These are phyloP conservation scores for Bolinopsis microptera DNA, from an alignment of 37 sponge, comb jelly and placozoan species.

Conservation along the genomic window DNA sequence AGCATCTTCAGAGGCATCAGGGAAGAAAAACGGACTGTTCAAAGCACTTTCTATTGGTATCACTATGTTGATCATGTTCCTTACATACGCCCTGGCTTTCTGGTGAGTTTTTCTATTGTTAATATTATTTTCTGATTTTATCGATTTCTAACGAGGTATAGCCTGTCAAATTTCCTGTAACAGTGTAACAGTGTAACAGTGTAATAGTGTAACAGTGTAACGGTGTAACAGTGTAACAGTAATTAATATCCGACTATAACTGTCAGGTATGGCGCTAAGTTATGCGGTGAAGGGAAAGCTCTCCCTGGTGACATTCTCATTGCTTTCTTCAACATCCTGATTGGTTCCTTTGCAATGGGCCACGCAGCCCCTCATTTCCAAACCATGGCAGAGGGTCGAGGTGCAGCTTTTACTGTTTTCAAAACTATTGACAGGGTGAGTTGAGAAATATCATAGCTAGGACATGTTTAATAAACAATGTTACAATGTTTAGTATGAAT, in stretches of 20 bases:
- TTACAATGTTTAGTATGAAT: too few species aligned
- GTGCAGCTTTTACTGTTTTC: slow-evolving; percentile 77
- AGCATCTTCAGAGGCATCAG: slow-evolving; percentile 69
- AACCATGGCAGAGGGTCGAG: slow-evolving; percentile 75
- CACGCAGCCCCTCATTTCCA: slow-evolving; percentile 80
- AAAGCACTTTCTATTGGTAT: slow-evolving; percentile 49
- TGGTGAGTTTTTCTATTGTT: slow-evolving; percentile 69
- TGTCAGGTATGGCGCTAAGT: slow-evolving; percentile 69
- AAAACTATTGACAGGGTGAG: slow-evolving; percentile 78
- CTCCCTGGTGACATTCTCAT: background rate
- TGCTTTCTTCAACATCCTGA: slow-evolving; percentile 74
- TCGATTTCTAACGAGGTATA: too few species aligned
- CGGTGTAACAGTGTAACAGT: too few species aligned
- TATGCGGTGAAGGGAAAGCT: background rate
- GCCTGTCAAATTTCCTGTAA: too few species aligned
- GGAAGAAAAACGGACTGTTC: slow-evolving; percentile 69
- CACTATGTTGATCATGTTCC: slow-evolving; percentile 70
- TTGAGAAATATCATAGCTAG: background rate
- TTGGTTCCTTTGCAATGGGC: slow-evolving; percentile 80
- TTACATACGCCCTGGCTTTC: slow-evolving; percentile 78
- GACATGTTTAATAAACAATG: background rate
- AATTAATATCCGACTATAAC: too few species aligned
- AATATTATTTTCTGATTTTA: background rate
- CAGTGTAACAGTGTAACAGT: too few species aligned
- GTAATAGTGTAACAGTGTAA: too few species aligned